Evolutionary conservation across 1,140 invertebrate species (phyloP).

Genomic region (Cotesia chilonis): DNA sequence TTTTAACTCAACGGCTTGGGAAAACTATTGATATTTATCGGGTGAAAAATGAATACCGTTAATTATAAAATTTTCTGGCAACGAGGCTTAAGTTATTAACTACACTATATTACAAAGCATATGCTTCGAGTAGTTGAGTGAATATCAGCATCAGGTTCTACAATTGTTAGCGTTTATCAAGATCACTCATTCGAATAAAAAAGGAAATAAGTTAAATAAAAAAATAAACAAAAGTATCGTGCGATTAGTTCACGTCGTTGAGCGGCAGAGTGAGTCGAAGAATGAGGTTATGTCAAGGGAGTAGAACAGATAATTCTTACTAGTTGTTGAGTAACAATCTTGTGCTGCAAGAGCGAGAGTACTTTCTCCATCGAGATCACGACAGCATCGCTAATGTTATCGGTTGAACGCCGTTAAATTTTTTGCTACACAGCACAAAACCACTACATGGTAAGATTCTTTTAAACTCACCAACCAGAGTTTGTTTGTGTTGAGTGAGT

Average conservation of each 20-base stretch:
- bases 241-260: constrained; percentile 21
- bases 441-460: no score
- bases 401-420: constrained; percentile 9
- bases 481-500: no score
- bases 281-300: constrained; percentile 15
- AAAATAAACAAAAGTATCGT: constrained; percentile 21
- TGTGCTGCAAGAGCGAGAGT: constrained; percentile 29
- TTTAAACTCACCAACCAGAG: no score
- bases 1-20: no score
- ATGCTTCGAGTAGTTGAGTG: not conserved
- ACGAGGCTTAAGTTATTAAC: no score
- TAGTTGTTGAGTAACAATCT: constrained; percentile 12
- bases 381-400: constrained; percentile 35
- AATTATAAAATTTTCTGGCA: constrained; percentile 24
- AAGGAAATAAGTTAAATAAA: not conserved
- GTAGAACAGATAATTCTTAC: constrained; percentile 25
- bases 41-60: no score
- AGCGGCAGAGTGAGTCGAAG: not conserved
- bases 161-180: constrained; percentile 16
- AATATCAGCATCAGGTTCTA: not conserved
- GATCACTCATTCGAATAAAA: constrained; percentile 27
- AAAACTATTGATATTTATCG: no score
- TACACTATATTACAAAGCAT: not conserved
- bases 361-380: constrained; percentile 39
- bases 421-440: no score